Percentiles rank a stretch among this genome's conserved stretches.
These are phyloP conservation scores for Phyllopteryx taeniolatus DNA, from an alignment of 2,113 vertebrate genomes.

Conservation along the genomic window DNA sequence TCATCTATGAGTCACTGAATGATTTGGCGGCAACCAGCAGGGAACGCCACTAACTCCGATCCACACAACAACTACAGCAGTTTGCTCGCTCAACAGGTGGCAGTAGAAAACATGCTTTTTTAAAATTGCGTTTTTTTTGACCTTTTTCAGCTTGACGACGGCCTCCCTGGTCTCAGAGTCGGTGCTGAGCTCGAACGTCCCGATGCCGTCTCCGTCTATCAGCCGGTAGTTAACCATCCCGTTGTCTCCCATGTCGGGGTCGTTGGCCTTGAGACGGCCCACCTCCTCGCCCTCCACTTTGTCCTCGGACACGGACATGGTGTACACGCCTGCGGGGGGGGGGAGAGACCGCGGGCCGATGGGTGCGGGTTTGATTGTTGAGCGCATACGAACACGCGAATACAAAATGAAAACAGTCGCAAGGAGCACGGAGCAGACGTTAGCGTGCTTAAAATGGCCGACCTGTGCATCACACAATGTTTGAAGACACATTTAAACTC, in stretches of 20 bases:
- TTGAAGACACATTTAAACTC: too few relatives aligned
- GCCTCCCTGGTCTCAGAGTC: slow-evolving; percentile 94
- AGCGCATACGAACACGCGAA: background rate
- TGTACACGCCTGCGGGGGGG: slow-evolving; percentile 81
- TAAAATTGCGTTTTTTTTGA: slow-evolving; percentile 41
- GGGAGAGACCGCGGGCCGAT: too few relatives aligned
- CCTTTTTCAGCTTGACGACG: slow-evolving; percentile 94
- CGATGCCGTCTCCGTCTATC: slow-evolving; percentile 87
- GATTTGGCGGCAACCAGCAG: background rate
- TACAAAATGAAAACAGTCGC: background rate
- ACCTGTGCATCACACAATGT: background rate
- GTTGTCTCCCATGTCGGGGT: slow-evolving; percentile 92
- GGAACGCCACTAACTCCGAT: background rate
- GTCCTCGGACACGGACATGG: slow-evolving; percentile 90
- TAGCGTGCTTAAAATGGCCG: background rate
- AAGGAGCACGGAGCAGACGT: too few relatives aligned
- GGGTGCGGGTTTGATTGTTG: background rate
- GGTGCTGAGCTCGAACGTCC: slow-evolving; percentile 85
- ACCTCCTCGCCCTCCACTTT: slow-evolving; percentile 90
- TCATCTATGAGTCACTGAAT: background rate
- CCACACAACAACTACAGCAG: background rate
- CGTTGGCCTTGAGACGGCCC: slow-evolving; percentile 91
- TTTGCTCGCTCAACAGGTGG: background rate
- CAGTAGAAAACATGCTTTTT: background rate
- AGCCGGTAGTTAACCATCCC: slow-evolving; percentile 89